Evolutionary conservation across 1,140 invertebrate genomes (phyloP), one percentile per base, ranked within the genome.

Genomic region (Caenorhabditis latens): DNA sequence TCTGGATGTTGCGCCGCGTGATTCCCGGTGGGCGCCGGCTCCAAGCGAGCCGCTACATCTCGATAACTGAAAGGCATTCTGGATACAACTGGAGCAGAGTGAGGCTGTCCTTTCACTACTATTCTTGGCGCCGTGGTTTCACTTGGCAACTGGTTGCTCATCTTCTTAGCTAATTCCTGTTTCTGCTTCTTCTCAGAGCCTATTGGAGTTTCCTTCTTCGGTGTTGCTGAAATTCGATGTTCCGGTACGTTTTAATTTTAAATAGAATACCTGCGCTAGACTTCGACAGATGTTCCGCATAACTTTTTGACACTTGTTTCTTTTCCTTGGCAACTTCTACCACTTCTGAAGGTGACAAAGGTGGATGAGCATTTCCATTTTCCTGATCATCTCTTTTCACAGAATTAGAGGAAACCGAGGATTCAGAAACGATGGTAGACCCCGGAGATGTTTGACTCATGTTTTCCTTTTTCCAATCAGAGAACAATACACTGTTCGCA

Each of bases 61-160:
- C 84, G 43, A 50, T 85, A 85, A 24, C 84, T 85, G 32, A 85
- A 85, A 5, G 84, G 84, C 84, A 85, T 85, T 53, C 46, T 85
- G 21, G 63, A 14, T 4, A 85, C 84, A 40, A 85, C 84, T 4
- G 84, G 84, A 57, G 84, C 84, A 11, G 84, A 85, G 32, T 85
- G 84, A 55, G 84, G 84, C n/a, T 65, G 63, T 24, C 63, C 46
- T 46, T 85, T 50, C 0, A 48, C 42, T 21, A 84, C 55, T 46
- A 63, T 57, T 14, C 53, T 32, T 19, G 82, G 40, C 2, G 53
- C 82, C 16, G 42, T 9, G 42, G 5, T 19, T 42, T 84, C 58
- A 16, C 42, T 16, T 4, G 82, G 40, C 9, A 84, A 16, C 11
- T 58, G 53, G 58, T 14, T 57, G n/a, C 82, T 84, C 21, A 42